Conservation (phyloP, 2,797 vertebrate species). For the Streptopelia turtur region DNA sequence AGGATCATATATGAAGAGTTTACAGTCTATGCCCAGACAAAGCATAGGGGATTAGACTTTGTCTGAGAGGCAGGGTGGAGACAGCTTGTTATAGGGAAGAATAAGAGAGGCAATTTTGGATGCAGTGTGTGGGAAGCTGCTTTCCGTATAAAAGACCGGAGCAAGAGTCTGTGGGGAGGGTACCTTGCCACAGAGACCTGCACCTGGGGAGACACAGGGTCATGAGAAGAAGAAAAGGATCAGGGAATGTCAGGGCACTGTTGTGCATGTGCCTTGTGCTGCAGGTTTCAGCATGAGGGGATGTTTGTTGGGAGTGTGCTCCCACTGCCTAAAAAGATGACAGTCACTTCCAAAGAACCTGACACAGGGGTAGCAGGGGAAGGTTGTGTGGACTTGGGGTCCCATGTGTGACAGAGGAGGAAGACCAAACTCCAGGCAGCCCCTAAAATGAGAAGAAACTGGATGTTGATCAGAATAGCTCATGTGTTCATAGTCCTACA, state of each 20-base stretch:
- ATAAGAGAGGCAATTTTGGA: background rate
- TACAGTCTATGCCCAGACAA: background rate
- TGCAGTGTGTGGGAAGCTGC: background rate
- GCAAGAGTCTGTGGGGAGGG: rapidly evolving
- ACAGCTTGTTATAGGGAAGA: background rate
- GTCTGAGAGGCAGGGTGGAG: background rate
- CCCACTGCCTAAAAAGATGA: background rate
- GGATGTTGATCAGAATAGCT: background rate
- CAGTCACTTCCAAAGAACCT: background rate
- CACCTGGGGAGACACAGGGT: background rate
- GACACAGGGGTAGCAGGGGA: background rate
- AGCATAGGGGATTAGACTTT: background rate
- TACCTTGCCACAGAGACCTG: background rate
- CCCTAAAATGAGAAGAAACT: background rate
- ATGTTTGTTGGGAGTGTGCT: rapidly evolving
- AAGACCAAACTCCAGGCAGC: background rate
- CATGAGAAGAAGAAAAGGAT: rapidly evolving
- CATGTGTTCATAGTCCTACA: background rate
- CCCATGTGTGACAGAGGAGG: rapidly evolving
- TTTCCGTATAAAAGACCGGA: background rate
- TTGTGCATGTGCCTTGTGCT: rapidly evolving
- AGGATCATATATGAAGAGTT: background rate
- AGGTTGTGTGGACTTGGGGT: rapidly evolving
- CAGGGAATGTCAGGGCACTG: rapidly evolving
- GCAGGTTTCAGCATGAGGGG: background rate